These are phyloP conservation scores for Torymus aiolomorphi DNA, from an alignment of 2,888 invertebrate genomes.

Conservation along the genomic window DNA sequence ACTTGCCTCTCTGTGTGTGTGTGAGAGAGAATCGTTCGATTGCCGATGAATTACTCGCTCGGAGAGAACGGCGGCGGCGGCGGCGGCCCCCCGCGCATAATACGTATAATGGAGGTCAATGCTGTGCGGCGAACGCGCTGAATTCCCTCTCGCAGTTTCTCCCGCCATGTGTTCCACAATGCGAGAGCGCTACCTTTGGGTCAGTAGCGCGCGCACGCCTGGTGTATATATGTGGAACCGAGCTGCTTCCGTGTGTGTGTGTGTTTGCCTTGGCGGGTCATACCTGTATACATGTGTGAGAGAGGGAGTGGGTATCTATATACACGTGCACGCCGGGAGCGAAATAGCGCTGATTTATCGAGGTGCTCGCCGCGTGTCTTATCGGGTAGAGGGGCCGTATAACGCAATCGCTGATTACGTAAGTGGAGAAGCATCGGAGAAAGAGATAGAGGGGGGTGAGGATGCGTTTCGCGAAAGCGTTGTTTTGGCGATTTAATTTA, in stretches of 20 bases:
- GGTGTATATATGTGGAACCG: not conserved
- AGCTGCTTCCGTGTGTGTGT: not conserved
- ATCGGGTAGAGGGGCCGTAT: constrained; percentile 13
- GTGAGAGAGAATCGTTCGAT: constrained; percentile 18
- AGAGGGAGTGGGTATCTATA: not conserved
- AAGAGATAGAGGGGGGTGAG: not conserved
- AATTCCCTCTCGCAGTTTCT: not conserved
- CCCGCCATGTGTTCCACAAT: no score
- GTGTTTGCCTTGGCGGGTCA: no score
- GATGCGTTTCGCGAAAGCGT: no score
- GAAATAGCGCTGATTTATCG: constrained; percentile 36
- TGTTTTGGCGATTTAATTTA: not conserved
- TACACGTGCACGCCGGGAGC: not conserved
- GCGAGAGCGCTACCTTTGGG: no score
- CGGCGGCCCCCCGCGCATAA: not conserved
- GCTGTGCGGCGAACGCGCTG: not conserved
- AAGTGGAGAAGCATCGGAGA: not conserved
- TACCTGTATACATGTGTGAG: not conserved
- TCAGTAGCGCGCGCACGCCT: no score
- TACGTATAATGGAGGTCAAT: constrained; percentile 14
- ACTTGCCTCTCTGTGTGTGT: no score
- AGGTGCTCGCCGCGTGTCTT: constrained; percentile 19
- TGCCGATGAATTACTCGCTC: constrained; percentile 21
- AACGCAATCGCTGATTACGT: constrained; percentile 37
- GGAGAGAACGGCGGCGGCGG: not conserved